A percentile compares a stretch with the other conserved stretches of the same genome.
Conservation (phyloP, 1,140 invertebrate genomes). For the Aphis gossypii region DNA sequence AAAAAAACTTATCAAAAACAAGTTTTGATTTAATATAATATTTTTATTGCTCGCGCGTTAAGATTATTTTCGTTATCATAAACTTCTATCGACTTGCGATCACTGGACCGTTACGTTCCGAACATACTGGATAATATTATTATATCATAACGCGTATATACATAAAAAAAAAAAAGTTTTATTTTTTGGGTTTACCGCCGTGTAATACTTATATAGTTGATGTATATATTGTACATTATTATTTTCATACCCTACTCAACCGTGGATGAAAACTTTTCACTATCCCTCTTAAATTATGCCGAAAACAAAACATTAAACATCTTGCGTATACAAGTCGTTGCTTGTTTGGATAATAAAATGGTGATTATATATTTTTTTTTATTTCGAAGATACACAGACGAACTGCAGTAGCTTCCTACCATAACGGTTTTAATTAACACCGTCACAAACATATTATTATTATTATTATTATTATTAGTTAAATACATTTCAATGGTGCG, state of each 20-base stretch:
- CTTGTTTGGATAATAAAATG: not conserved
- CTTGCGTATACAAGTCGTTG: not conserved
- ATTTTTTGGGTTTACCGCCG: not conserved
- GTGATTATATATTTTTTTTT: not conserved
- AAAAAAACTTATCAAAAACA: not conserved
- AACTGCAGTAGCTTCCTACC: not conserved
- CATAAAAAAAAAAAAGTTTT: not conserved
- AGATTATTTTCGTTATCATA: conserved; percentile 11
- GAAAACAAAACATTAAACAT: not conserved
- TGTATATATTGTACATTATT: not conserved
- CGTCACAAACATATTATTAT: not conserved
- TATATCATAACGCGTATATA: not conserved
- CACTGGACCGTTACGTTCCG: not conserved
- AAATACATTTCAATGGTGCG: not conserved
- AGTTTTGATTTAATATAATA: not conserved
- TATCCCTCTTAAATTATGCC: not conserved
- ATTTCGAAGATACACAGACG: not conserved
- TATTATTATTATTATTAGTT: conserved; percentile 2
- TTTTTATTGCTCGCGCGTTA: not conserved
- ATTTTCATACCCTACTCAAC: not conserved
- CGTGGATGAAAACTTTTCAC: not conserved
- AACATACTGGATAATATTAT: not conserved
- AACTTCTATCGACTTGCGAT: not conserved
- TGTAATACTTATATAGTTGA: not conserved
- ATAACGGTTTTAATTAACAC: not conserved